Evolutionary conservation across 2,888 invertebrate genomes (phyloP).

Genomic region (Troilus luridus): DNA sequence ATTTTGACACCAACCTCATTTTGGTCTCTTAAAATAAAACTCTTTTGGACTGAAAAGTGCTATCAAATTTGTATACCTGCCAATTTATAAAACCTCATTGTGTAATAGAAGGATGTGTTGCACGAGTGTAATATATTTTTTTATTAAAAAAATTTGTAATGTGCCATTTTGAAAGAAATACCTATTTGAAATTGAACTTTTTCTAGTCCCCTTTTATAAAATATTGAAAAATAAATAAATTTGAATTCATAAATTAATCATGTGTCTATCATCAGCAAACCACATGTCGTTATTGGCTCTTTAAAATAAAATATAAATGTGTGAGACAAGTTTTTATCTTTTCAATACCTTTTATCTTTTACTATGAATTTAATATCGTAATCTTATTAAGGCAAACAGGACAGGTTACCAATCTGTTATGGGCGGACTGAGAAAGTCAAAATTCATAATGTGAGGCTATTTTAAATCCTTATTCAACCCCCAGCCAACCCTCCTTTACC

Average conservation of each 20-base stretch:
- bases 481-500: too few species aligned
- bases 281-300: background rate
- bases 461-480: too few species aligned
- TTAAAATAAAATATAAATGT: conserved; percentile 2
- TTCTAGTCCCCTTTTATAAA: conserved; percentile 33
- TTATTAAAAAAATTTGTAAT: conserved; percentile 3
- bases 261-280: background rate
- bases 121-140: conserved; percentile 30
- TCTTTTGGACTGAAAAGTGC: background rate
- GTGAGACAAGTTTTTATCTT: background rate
- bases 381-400: too few species aligned
- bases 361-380: too few species aligned
- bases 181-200: conserved; percentile 6
- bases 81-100: background rate
- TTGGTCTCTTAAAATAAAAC: background rate
- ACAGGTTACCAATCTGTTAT: too few species aligned
- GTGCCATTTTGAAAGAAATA: conserved; percentile 1
- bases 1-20: background rate
- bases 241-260: background rate
- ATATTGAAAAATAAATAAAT: conserved; percentile 5
- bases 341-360: too few species aligned
- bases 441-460: too few species aligned
- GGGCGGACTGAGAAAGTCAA: too few species aligned
- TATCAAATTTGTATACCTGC: conserved; percentile 11
- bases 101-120: conserved; percentile 4